phyloP scores from a whole-genome alignment of 2,797 vertebrate genomes.

The Cynopterus sphinx region DNA sequence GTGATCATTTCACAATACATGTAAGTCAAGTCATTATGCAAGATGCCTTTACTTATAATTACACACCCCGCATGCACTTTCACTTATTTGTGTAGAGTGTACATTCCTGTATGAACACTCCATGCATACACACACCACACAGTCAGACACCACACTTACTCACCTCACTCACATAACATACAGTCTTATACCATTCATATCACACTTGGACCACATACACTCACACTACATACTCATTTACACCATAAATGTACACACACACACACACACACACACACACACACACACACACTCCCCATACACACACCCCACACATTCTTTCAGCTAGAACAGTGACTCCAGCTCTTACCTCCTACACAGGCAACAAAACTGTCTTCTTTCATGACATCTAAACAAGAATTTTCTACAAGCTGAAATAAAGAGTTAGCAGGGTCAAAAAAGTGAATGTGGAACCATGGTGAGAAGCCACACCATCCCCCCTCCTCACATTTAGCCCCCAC shows the following conservation, averaged over 20 bases:
- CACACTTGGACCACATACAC: not conserved
- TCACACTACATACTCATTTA: too few relatives aligned
- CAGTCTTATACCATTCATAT: not conserved
- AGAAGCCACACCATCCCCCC: not conserved
- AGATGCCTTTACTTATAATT: not conserved
- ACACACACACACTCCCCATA: not conserved
- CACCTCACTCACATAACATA: too few relatives aligned
- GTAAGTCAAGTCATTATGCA: not conserved
- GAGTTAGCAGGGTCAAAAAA: not conserved
- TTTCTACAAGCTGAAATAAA: conserved; percentile 85
- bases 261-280: not conserved
- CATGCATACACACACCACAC: too few relatives aligned
- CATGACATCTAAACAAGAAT: too few relatives aligned
- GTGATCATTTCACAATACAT: not conserved
- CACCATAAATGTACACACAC: too few relatives aligned
- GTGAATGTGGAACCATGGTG: not conserved
- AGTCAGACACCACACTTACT: not conserved
- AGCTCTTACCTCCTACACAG: conserved; percentile 90
- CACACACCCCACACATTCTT: not conserved
- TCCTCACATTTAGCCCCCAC: conserved; percentile 47
- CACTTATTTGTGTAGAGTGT: not conserved
- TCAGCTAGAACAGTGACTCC: too few relatives aligned
- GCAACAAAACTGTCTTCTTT: too few relatives aligned
- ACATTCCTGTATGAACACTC: not conserved
- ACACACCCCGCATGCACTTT: not conserved